phyloP scores from a whole-genome alignment of 2,888 invertebrate genomes.

The Caenorhabditis sp. region DNA sequence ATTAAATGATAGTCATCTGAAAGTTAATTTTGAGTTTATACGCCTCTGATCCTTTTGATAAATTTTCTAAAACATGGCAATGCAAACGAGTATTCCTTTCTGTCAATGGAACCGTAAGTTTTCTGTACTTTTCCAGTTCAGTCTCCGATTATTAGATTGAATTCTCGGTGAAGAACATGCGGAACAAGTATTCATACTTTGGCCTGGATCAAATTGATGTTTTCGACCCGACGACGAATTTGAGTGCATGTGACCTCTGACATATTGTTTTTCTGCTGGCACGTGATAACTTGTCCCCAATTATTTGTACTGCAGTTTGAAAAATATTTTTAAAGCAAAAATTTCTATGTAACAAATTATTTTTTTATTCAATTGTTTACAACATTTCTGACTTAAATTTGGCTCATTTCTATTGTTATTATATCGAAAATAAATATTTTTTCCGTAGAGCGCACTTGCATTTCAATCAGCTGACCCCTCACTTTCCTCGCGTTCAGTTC shows the following conservation, averaged over 20 bases:
- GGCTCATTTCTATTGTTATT: no score
- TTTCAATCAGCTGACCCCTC: constrained; percentile 44
- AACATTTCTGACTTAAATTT: no score
- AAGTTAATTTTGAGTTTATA: constrained; percentile 36
- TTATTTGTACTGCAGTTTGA: no score
- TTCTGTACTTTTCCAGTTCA: background rate
- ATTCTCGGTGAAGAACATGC: constrained; percentile 62
- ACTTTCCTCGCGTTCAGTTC: background rate
- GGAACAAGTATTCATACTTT: constrained; percentile 63
- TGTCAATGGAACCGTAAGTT: constrained; percentile 62
- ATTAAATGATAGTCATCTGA: background rate
- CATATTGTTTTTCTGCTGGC: no score
- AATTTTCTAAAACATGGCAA: constrained; percentile 56
- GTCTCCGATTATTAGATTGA: constrained; percentile 59
- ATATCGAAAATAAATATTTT: background rate
- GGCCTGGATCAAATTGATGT: constrained; percentile 72
- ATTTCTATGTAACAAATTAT: no score
- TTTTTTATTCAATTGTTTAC: no score
- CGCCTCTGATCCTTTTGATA: constrained; percentile 12
- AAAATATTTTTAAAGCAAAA: background rate
- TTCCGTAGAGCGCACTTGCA: constrained; percentile 33
- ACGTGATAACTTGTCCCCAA: no score
- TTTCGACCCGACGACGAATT: constrained; percentile 63
- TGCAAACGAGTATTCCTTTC: constrained; percentile 62
- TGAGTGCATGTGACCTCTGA: constrained; percentile 44